Conservation (phyloP, 1,140 invertebrate species). For the Diprion similis region DNA sequence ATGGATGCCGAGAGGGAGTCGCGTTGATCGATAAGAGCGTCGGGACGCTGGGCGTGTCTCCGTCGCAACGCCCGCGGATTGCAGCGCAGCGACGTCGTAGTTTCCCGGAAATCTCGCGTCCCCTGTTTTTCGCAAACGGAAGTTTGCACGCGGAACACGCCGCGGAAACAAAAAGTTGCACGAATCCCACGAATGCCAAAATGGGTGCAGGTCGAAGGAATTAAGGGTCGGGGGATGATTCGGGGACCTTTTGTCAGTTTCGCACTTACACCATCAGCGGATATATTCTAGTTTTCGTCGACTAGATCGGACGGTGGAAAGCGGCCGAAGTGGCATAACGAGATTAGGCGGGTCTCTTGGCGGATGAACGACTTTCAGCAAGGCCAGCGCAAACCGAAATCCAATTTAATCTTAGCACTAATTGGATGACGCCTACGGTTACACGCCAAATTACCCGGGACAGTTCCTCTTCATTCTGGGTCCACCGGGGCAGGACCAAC, state of each 20-base stretch:
- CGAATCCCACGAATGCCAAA: no score
- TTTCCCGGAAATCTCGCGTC: not conserved
- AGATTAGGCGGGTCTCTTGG: slow-evolving; percentile 3
- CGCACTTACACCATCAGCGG: no score
- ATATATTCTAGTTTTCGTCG: no score
- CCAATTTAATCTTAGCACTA: slow-evolving; percentile 5
- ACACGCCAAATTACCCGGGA: slow-evolving; percentile 4
- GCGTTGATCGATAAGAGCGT: slow-evolving; percentile 55
- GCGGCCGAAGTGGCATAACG: not conserved
- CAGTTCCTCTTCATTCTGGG: not conserved
- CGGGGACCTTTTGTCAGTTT: no score
- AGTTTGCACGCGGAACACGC: no score
- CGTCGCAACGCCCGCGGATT: slow-evolving; percentile 34
- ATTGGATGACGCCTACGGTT: slow-evolving; percentile 4
- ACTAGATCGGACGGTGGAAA: not conserved
- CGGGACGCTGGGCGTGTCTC: slow-evolving; percentile 55
- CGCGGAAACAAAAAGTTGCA: no score
- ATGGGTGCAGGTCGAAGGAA: no score
- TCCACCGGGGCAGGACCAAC: no score
- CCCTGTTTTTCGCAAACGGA: not conserved
- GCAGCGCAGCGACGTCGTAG: not conserved
- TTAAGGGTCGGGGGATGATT: no score
- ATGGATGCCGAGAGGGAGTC: slow-evolving; percentile 40
- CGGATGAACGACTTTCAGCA: slow-evolving; percentile 2
- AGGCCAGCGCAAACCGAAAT: slow-evolving; percentile 6